These are phyloP conservation scores for Strix aluco DNA, from an alignment of 2,113 vertebrate species.

Conservation along the genomic window DNA sequence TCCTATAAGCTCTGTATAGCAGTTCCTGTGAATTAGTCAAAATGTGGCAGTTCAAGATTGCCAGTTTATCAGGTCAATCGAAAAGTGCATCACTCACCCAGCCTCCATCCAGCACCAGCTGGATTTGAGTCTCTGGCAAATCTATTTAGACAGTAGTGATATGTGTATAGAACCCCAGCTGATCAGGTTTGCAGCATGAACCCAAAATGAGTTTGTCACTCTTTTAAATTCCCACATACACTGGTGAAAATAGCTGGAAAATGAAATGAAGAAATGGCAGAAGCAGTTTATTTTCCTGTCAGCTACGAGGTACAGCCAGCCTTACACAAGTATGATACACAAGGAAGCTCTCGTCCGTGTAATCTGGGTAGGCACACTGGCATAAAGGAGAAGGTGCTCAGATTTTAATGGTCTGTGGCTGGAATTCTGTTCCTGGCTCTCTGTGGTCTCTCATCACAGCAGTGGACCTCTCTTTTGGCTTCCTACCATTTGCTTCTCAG, in stretches of 20 bases:
- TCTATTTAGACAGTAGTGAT: background rate
- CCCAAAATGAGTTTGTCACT: constrained; percentile 59
- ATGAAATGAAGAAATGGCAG: constrained; percentile 45
- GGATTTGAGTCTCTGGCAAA: background rate
- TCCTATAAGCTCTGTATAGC: background rate
- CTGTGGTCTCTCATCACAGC: background rate
- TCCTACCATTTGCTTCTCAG: background rate
- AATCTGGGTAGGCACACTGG: background rate
- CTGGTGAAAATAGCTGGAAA: constrained; percentile 19
- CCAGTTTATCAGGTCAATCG: background rate
- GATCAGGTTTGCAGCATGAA: background rate
- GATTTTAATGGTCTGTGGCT: background rate
- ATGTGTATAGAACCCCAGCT: background rate
- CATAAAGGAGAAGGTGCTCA: background rate
- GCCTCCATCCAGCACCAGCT: background rate
- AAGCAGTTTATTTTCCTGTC: constrained; percentile 35
- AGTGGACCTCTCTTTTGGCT: background rate
- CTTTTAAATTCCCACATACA: constrained; percentile 3
- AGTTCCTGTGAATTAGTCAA: background rate
- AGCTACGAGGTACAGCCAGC: background rate
- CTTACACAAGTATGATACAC: background rate
- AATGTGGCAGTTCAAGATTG: background rate
- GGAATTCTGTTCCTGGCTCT: background rate
- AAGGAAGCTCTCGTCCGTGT: background rate
- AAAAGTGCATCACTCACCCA: background rate